Percentiles rank a stretch among this genome's conserved stretches.
These are phyloP conservation scores for Stichodactyla mertensii DNA, from an alignment of 64 coral and sea anemone species.

Conservation along the genomic window DNA sequence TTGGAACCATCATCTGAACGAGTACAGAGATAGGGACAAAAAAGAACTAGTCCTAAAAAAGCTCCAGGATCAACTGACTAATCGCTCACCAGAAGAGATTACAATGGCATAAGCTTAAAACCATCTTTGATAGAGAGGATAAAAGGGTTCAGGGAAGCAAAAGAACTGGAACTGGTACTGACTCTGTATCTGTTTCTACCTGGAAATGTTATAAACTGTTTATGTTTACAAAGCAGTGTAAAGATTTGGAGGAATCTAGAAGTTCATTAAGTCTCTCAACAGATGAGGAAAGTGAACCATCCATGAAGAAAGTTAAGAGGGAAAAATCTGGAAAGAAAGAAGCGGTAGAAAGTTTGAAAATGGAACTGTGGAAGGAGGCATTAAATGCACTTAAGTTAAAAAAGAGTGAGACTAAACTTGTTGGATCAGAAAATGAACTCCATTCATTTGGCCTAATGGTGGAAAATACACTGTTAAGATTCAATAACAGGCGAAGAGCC, in stretches of 20 bases:
- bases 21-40: constrained; percentile 24
- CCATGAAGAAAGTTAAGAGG: constrained; percentile 30
- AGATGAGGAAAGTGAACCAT: constrained; percentile 24
- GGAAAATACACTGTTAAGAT: constrained; percentile 31
- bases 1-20: constrained; percentile 1
- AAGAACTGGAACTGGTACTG: constrained; percentile 27
- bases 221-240: constrained; percentile 35
- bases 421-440: constrained; percentile 20
- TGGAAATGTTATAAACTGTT: constrained; percentile 41
- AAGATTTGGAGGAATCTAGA: constrained; percentile 31
- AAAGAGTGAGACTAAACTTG: constrained; percentile 20
- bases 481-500: constrained; percentile 21
- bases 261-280: neutral
- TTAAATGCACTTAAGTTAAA: neutral
- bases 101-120: constrained; percentile 38
- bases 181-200: neutral
- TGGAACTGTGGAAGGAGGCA: constrained; percentile 37
- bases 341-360: constrained; percentile 39
- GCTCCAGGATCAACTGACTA: neutral
- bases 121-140: constrained; percentile 36
- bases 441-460: constrained; percentile 42
- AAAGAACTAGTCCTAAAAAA: neutral
- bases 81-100: neutral
- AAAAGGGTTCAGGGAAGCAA: constrained; percentile 36
- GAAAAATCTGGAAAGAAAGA: constrained; percentile 25